Percentiles rank a stretch among this genome's conserved stretches.
These are phyloP conservation scores for Trichonephila clavata DNA, from an alignment of 1,140 invertebrate species.

Conservation along the genomic window DNA sequence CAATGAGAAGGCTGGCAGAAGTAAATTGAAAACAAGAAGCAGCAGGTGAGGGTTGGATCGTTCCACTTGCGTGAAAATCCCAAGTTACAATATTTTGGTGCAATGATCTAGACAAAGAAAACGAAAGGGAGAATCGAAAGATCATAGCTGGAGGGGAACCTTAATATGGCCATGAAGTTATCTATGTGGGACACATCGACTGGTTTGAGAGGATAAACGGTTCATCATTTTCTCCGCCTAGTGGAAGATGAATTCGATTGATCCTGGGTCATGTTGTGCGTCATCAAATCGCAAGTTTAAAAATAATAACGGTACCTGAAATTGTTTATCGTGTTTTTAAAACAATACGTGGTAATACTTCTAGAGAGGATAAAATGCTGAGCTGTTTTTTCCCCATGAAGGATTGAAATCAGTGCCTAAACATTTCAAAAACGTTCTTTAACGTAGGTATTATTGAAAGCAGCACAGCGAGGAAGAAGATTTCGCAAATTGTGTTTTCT, in stretches of 20 bases:
- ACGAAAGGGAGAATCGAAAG: conserved; percentile 3
- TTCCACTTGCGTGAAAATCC: neutral
- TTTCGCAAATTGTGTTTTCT: too few species aligned
- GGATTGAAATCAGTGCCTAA: too few species aligned
- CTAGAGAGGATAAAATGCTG: too few species aligned
- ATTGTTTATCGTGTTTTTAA: neutral
- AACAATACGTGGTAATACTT: too few species aligned
- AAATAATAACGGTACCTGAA: neutral
- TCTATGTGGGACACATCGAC: conserved; percentile 21
- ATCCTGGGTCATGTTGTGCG: neutral
- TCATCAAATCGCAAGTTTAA: neutral
- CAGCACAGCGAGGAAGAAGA: too few species aligned
- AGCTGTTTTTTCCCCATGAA: too few species aligned
- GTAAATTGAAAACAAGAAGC: neutral
- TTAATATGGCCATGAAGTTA: conserved; percentile 1
- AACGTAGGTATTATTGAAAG: too few species aligned
- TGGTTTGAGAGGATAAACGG: conserved; percentile 38
- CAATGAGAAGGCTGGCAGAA: neutral
- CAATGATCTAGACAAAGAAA: conserved; percentile 38
- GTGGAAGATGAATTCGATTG: conserved; percentile 7
- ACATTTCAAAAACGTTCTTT: too few species aligned
- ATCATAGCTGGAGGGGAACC: neutral
- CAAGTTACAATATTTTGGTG: conserved; percentile 25
- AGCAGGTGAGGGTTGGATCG: neutral
- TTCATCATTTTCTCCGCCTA: neutral